A percentile compares a stretch with the other conserved stretches of the same genome.
Conservation (phyloP, 2,113 vertebrate genomes). For the Rutilus rutilus region DNA sequence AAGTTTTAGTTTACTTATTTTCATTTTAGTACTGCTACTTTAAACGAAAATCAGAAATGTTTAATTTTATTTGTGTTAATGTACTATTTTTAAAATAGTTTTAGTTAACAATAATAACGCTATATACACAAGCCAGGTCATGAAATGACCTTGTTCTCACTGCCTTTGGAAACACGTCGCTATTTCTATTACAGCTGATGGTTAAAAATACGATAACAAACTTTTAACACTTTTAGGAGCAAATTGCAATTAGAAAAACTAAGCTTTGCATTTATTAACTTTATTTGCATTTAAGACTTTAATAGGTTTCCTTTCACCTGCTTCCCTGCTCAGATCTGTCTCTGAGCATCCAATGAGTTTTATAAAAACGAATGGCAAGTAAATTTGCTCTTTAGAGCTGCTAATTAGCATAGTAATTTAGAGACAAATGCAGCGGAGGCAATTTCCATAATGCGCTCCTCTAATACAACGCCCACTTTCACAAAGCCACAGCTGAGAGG, state of each 20-base stretch:
- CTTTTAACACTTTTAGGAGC: too few relatives aligned
- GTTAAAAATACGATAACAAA: background rate
- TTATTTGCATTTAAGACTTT: background rate
- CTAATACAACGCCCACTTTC: background rate
- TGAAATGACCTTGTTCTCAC: constrained; percentile 57
- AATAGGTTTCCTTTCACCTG: too few relatives aligned
- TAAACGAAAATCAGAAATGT: background rate
- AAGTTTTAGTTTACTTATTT: too few relatives aligned
- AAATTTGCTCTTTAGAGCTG: constrained; percentile 6
- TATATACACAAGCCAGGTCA: background rate
- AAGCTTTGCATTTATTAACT: background rate
- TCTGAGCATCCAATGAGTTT: background rate
- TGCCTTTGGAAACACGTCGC: constrained; percentile 24
- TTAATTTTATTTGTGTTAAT: background rate
- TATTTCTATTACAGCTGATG: constrained; percentile 57
- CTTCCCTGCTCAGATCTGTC: too few relatives aligned
- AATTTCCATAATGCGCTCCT: constrained; percentile 47
- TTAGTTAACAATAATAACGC: background rate
- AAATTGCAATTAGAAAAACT: too few relatives aligned
- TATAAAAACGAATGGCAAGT: constrained; percentile 3
- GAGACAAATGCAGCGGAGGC: background rate
- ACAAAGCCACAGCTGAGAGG: constrained; percentile 54
- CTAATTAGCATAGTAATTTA: constrained; percentile 10
- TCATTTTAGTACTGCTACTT: background rate
- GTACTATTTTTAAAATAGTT: background rate